A percentile compares a stretch with the other conserved stretches of the same genome.
Evolutionary conservation across 2,888 invertebrate species (phyloP).

Genomic region (Priocnemis perturbator): DNA sequence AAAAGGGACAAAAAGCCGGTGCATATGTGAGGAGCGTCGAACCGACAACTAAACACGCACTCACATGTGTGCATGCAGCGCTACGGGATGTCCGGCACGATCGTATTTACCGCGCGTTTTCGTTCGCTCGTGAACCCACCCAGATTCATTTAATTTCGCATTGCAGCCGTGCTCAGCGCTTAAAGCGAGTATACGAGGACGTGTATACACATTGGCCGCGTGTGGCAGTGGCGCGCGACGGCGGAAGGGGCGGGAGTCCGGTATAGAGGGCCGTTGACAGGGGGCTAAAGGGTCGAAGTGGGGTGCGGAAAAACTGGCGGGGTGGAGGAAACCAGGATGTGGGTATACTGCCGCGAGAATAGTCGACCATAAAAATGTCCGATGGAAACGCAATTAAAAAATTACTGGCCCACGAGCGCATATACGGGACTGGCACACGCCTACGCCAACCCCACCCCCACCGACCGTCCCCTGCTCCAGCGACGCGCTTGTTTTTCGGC

Average conservation of each 20-base stretch:
- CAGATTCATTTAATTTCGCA: constrained; percentile 54
- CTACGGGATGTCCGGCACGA: constrained; percentile 16
- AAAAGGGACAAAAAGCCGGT: no score
- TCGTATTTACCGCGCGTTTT: constrained; percentile 45
- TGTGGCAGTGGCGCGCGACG: constrained; percentile 23
- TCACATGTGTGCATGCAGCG: no score
- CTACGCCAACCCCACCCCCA: background rate
- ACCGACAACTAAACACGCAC: background rate
- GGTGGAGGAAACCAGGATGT: constrained; percentile 23
- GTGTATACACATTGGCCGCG: constrained; percentile 25
- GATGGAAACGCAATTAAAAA: constrained; percentile 60
- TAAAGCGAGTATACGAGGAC: constrained; percentile 34
- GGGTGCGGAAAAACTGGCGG: background rate
- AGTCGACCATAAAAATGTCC: constrained; percentile 59
- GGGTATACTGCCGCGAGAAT: constrained; percentile 41
- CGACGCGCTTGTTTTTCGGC: constrained; percentile 40
- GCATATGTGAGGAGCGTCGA: background rate
- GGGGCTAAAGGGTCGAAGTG: background rate
- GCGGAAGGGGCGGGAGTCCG: constrained; percentile 5
- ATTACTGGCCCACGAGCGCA: constrained; percentile 50
- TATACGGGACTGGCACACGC: constrained; percentile 38
- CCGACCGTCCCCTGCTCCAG: constrained; percentile 2
- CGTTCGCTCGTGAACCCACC: constrained; percentile 34
- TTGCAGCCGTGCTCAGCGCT: constrained; percentile 21
- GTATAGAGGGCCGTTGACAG: background rate